These are phyloP conservation scores for Dipodomys stephensi DNA, from an alignment of 2,113 vertebrate species.

Conservation along the genomic window DNA sequence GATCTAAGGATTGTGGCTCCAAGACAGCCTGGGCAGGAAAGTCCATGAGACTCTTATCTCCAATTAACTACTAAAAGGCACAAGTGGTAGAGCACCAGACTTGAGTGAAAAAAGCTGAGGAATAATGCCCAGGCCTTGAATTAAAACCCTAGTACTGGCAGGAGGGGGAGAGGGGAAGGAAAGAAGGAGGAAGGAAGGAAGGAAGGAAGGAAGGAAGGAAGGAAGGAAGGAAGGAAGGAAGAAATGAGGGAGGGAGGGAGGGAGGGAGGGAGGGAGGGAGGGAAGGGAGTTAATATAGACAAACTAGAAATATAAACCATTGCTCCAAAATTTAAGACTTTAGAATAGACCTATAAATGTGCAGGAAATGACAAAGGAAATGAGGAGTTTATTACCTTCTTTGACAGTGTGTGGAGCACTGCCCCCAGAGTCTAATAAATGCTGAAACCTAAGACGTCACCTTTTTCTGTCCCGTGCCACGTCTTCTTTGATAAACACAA, in stretches of 20 bases:
- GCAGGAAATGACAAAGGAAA: constrained; percentile 6
- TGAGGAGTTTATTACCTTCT: neutral
- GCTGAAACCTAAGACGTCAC: neutral
- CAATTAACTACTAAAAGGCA: too few relatives aligned
- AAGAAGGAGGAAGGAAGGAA: too few relatives aligned
- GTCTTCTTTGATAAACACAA: constrained; percentile 17
- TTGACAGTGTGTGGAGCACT: neutral
- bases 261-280: too few relatives aligned
- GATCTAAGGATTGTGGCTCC: neutral
- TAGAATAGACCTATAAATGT: neutral
- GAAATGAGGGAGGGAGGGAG: too few relatives aligned
- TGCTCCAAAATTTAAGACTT: neutral
- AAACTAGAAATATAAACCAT: constrained; percentile 37
- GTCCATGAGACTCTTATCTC: neutral
- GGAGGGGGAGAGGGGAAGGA: too few relatives aligned
- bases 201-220: too few relatives aligned
- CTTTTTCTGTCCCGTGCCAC: neutral
- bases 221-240: too few relatives aligned
- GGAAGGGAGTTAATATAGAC: neutral
- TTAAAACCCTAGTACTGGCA: too few relatives aligned
- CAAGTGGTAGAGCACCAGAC: too few relatives aligned
- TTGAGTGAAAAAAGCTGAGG: too few relatives aligned
- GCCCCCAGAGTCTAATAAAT: neutral
- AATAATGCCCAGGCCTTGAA: too few relatives aligned
- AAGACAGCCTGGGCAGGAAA: neutral